These are phyloP conservation scores for Pemphredon lugubris DNA, from an alignment of 2,888 invertebrate species.

Conservation along the genomic window DNA sequence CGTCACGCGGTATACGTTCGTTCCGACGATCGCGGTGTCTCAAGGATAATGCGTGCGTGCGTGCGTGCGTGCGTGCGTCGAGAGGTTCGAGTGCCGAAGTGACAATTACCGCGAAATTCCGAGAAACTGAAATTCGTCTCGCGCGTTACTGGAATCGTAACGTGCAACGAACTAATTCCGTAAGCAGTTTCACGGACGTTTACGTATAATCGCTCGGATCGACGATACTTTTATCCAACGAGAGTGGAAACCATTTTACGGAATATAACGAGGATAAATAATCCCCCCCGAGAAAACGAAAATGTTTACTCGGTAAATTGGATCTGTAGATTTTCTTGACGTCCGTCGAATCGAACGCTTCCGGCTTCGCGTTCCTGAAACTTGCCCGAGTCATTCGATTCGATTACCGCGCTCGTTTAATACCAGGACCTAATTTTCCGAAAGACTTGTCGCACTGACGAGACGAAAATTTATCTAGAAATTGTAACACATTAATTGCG, in stretches of 20 bases:
- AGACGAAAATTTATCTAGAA: background rate
- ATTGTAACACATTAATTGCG: constrained; percentile 23
- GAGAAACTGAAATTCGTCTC: background rate
- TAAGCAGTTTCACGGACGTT: background rate
- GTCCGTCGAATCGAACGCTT: constrained; percentile 26
- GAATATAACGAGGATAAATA: too few relatives aligned
- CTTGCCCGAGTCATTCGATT: constrained; percentile 40
- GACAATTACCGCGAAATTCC: background rate
- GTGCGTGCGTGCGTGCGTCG: too few relatives aligned
- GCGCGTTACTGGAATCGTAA: background rate
- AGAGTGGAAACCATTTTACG: too few relatives aligned
- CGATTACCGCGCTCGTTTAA: constrained; percentile 1
- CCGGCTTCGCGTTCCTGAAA: constrained; percentile 30
- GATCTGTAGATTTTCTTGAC: too few relatives aligned
- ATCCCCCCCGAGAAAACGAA: too few relatives aligned
- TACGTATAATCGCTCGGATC: too few relatives aligned
- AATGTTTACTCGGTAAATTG: too few relatives aligned
- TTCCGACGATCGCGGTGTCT: background rate
- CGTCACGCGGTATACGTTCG: too few relatives aligned
- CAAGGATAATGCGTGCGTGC: background rate
- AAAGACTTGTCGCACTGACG: constrained; percentile 1
- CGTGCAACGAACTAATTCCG: background rate
- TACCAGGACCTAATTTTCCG: constrained; percentile 24
- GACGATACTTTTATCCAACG: background rate
- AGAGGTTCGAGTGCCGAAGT: background rate